Percentiles rank a stretch among this genome's conserved stretches.
Evolutionary conservation across 37 sponge, comb jelly and placozoan species (phyloP).

Genomic region (Corticium candelabrum): DNA sequence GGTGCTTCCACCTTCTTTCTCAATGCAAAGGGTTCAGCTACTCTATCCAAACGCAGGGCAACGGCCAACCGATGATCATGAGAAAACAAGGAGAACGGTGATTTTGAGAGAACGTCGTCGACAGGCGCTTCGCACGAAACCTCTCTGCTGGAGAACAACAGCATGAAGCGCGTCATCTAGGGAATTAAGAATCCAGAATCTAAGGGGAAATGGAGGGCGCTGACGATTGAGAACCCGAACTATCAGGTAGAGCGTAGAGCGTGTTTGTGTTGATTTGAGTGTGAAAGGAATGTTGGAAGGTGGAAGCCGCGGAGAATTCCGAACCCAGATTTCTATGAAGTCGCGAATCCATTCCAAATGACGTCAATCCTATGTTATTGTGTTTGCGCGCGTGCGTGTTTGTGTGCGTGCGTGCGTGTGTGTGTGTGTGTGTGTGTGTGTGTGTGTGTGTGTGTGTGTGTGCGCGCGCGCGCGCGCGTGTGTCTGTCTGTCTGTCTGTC

Average conservation of each 20-base stretch:
- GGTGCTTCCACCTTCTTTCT: too few relatives aligned
- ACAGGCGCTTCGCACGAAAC: too few relatives aligned
- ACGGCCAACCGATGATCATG: too few relatives aligned
- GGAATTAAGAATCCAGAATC: conserved; percentile 83
- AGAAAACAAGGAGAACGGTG: too few relatives aligned
- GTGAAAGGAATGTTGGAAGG: conserved; percentile 38
- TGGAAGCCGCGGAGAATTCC: conserved; percentile 81
- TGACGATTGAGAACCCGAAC: conserved; percentile 88
- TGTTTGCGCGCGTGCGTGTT: too few relatives aligned
- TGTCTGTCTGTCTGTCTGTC: too few relatives aligned
- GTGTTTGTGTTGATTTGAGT: conserved; percentile 1
- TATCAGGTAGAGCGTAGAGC: conserved; percentile 48
- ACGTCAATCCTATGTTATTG: conserved; percentile 41
- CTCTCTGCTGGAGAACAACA: too few relatives aligned
- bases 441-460: not conserved
- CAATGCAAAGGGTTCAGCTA: too few relatives aligned
- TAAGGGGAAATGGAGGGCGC: conserved; percentile 96
- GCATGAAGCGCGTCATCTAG: too few relatives aligned
- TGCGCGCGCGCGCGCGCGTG: not conserved
- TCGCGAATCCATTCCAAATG: conserved; percentile 58
- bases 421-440: not conserved
- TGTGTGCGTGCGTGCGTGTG: not conserved
- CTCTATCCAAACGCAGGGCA: too few relatives aligned
- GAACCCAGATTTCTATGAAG: conserved; percentile 88
- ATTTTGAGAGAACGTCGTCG: too few relatives aligned